Evolutionary conservation across 2,888 invertebrate genomes (phyloP), one percentile per base, ranked within the genome.

Genomic region (Crocallis elinguaria): DNA sequence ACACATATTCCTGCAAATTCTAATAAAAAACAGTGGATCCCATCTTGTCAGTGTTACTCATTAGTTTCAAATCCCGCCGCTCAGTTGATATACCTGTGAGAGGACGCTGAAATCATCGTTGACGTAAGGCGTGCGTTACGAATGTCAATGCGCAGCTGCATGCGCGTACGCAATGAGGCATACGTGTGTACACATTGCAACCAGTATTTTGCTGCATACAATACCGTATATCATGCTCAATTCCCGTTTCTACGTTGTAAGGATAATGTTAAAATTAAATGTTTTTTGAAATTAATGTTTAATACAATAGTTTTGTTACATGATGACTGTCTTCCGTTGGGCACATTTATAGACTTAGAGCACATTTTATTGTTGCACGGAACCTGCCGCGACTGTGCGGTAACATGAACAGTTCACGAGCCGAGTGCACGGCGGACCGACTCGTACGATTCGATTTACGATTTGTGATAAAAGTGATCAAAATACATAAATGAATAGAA

Each of bases 251-350:
- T 88, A 82, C 84, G 84, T 87, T 86, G 83, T 90, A 84, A 82
- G 77, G 79, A 76, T 86, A 86, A 86, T 84, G 83, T 89, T 86
- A 77, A 84, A 79, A 73, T 62, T 80, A 77, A 82, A 84, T 79
- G 79, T 85, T 88, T 87, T 49, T 83, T 78, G 72, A 80, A 81
- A 82, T 74, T 77, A 77, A 75, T 75, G 72, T 83, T 75, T 82
- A 79, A 75, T 97, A 96, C 94, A 96, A 96, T 93, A 95, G 96
- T 92, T 97, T 97, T 93, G 95, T 97, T 92, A 97, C 96, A 83
- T 41, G 33, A 60, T 97, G 75, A 86, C 88, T 83, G 92, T 92
- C 92, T 92, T 92, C 92, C 92, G 92, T 92, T 92, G 67, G 83
- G 88, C 92, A 92, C 92, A 80, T 84, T 87, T 82, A 82, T 84